Evolutionary conservation across 2,113 vertebrate species (phyloP).

Genomic region (Nerophis lumbriciformis): DNA sequence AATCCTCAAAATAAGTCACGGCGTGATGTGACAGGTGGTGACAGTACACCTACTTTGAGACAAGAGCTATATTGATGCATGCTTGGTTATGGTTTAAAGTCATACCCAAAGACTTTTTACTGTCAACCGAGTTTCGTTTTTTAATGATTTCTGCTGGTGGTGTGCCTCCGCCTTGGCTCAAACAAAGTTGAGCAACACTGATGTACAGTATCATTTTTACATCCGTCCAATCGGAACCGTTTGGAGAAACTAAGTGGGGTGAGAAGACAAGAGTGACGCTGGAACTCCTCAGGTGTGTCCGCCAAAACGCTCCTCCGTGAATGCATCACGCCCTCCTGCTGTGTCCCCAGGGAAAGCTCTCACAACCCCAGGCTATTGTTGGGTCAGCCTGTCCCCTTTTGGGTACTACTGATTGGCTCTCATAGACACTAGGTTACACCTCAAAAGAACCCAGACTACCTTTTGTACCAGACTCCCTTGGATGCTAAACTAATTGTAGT

Average conservation of each 20-base stretch:
- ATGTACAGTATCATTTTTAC: no score
- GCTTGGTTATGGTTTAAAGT: no score
- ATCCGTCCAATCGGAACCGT: no score
- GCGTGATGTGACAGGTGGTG: no score
- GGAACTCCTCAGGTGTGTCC: conserved; percentile 16
- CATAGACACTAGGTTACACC: conserved; percentile 35
- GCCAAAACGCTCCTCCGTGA: conserved; percentile 9
- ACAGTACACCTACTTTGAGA: no score
- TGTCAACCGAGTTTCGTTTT: no score
- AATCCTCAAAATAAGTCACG: no score
- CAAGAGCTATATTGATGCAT: no score
- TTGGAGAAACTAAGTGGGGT: not conserved
- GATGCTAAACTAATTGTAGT: conserved; percentile 65
- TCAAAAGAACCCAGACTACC: conserved; percentile 66
- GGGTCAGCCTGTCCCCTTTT: conserved; percentile 50
- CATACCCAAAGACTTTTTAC: no score
- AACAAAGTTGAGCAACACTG: no score
- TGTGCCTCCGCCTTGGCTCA: no score
- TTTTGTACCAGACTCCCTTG: conserved; percentile 62
- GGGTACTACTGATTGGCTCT: conserved; percentile 67
- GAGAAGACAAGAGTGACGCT: not conserved
- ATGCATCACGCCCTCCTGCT: conserved; percentile 25
- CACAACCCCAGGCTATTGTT: conserved; percentile 44
- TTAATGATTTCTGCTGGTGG: no score
- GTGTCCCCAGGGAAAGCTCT: conserved; percentile 39